Percentiles rank a stretch among this genome's conserved stretches.
These are phyloP conservation scores for Drosophila mayaguana DNA, from an alignment of 2,888 invertebrate genomes.

Conservation along the genomic window DNA sequence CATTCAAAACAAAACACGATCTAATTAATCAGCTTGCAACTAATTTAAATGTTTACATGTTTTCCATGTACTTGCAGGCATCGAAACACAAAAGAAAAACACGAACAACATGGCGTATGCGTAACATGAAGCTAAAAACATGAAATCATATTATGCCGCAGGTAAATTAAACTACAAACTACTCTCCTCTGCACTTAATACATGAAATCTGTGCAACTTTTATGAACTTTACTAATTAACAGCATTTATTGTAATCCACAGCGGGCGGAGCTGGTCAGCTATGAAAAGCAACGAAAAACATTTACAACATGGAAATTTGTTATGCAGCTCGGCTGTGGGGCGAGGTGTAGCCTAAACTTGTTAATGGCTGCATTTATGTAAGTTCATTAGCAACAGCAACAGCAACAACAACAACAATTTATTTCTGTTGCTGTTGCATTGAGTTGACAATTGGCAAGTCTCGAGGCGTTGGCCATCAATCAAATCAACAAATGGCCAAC, in stretches of 20 bases:
- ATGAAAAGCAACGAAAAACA: conserved; percentile 25
- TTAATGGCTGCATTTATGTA: conserved; percentile 66
- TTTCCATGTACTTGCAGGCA: conserved; percentile 22
- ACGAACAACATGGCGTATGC: conserved; percentile 14
- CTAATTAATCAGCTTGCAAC: conserved; percentile 2
- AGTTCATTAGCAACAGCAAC: conserved; percentile 57
- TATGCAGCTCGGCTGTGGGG: conserved; percentile 13
- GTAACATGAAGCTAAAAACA: conserved; percentile 14
- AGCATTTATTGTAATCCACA: conserved; percentile 22
- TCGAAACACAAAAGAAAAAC: not conserved
- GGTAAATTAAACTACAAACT: conserved; percentile 30
- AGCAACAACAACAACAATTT: not conserved
- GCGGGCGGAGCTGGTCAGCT: conserved; percentile 19
- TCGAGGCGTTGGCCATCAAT: conserved; percentile 67
- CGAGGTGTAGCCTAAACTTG: conserved; percentile 47
- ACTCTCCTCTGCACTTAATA: conserved; percentile 15
- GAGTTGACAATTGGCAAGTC: conserved; percentile 42
- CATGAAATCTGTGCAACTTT: conserved; percentile 49
- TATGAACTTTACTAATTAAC: conserved; percentile 71
- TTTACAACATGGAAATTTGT: conserved; percentile 43
- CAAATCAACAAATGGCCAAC: conserved; percentile 73
- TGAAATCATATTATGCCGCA: conserved; percentile 18
- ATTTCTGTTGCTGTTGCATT: conserved; percentile 16
- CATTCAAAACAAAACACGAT: not conserved
- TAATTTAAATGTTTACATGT: conserved; percentile 1